phyloP scores from a whole-genome alignment of 2,113 vertebrate species.

The Blennius ocellaris region DNA sequence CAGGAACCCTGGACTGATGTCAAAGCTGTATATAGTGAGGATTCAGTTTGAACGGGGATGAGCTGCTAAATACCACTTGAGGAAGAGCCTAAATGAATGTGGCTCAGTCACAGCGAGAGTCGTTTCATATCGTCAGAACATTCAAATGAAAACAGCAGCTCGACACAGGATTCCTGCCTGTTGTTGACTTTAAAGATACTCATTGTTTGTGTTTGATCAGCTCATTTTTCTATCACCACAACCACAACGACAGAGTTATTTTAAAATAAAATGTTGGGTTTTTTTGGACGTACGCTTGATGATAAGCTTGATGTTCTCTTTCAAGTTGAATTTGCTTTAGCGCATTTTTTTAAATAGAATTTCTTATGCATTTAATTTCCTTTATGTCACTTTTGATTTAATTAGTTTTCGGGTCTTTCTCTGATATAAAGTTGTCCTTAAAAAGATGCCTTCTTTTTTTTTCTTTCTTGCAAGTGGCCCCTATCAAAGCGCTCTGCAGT shows the following conservation, averaged over 20 bases:
- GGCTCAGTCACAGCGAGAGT: neutral
- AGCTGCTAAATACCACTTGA: neutral
- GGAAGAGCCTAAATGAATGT: neutral
- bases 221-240: no score
- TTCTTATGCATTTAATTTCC: neutral
- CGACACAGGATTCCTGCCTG: conserved; percentile 8
- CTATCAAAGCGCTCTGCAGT: conserved; percentile 97
- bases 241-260: no score
- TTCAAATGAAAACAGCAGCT: neutral
- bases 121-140: neutral
- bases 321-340: neutral
- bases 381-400: conserved; percentile 12
- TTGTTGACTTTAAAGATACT: neutral
- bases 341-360: neutral
- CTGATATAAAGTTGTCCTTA: neutral
- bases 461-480: conserved; percentile 89
- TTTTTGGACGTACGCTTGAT: no score
- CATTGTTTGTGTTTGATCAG: no score
- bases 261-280: no score
- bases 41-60: neutral
- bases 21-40: conserved; percentile 92
- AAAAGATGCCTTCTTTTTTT: conserved; percentile 2
- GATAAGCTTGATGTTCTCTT: no score
- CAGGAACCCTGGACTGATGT: conserved; percentile 91
- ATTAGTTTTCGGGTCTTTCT: conserved; percentile 3